Evolutionary conservation across 2,113 vertebrate species (phyloP).

Genomic region (Clarias gariepinus): DNA sequence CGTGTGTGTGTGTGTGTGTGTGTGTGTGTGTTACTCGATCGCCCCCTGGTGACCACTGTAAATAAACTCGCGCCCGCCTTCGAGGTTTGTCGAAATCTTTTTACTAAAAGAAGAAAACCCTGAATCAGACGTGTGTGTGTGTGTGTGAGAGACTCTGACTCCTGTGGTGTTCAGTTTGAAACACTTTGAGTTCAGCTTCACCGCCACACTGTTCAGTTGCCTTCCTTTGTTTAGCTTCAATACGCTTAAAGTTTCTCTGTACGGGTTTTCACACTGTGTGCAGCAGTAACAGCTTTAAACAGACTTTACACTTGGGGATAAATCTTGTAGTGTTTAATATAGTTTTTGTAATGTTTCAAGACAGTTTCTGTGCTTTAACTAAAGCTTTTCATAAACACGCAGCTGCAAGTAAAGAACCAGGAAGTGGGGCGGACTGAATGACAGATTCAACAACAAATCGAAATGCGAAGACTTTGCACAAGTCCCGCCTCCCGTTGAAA

Average conservation of each 20-base stretch:
- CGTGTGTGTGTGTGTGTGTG: neutral
- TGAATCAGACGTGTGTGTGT: no score
- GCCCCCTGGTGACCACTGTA: neutral
- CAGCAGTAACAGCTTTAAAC: neutral
- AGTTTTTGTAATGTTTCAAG: neutral
- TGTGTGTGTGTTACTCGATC: neutral
- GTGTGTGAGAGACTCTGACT: no score
- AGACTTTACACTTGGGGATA: no score
- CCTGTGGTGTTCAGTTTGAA: neutral
- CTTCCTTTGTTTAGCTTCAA: neutral
- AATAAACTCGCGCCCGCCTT: neutral
- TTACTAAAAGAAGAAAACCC: neutral
- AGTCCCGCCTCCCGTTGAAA: conserved; percentile 35
- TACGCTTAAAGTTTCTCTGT: neutral
- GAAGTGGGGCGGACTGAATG: conserved; percentile 55
- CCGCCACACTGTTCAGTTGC: neutral
- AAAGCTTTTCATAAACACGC: neutral
- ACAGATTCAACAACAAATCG: conserved; percentile 55
- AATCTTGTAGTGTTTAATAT: neutral
- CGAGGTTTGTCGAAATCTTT: neutral
- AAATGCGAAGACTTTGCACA: fast-evolving
- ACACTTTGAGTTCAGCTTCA: neutral
- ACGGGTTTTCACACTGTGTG: neutral
- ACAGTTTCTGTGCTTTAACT: neutral
- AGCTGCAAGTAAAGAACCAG: conserved; percentile 34